Conservation (phyloP, 2,113 vertebrate species). For the Typhlomys cinereus region DNA sequence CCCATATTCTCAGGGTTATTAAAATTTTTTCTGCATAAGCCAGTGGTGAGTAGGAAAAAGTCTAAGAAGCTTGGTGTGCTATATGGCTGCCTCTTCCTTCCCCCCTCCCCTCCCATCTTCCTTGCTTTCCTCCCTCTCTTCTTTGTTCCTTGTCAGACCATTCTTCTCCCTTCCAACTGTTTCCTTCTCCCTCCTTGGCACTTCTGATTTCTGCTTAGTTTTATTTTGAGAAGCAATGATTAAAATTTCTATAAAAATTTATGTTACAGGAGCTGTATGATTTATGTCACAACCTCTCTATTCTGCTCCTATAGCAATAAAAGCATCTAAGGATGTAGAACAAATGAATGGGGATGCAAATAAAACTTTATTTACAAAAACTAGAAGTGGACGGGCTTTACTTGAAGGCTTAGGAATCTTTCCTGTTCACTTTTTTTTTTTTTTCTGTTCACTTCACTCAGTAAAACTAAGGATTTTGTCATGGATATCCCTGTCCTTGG, state of each 20-base stretch:
- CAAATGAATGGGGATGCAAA: not conserved
- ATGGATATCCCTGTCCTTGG: not conserved
- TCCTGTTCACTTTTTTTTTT: not conserved
- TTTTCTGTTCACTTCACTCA: not conserved
- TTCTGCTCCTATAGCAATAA: not conserved
- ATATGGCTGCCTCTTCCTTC: not conserved
- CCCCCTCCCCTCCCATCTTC: not conserved
- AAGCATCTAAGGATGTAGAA: not conserved
- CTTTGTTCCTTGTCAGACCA: not conserved
- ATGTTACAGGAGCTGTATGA: not conserved
- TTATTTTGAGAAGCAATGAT: not conserved
- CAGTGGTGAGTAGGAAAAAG: too few relatives aligned
- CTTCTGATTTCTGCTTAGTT: not conserved
- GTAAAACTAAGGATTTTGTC: not conserved
- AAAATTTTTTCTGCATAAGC: too few relatives aligned
- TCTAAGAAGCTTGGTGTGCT: too few relatives aligned
- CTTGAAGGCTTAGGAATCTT: not conserved
- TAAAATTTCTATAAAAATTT: not conserved
- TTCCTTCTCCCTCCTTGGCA: not conserved
- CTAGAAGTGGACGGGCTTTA: too few relatives aligned
- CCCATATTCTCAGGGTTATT: not conserved
- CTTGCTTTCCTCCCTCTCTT: too few relatives aligned
- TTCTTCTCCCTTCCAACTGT: not conserved
- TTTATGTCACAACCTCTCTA: not conserved
- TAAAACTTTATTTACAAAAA: conserved; percentile 46